phyloP scores from a whole-genome alignment of 2,797 vertebrate species.

The Leucoraja ocellata region DNA sequence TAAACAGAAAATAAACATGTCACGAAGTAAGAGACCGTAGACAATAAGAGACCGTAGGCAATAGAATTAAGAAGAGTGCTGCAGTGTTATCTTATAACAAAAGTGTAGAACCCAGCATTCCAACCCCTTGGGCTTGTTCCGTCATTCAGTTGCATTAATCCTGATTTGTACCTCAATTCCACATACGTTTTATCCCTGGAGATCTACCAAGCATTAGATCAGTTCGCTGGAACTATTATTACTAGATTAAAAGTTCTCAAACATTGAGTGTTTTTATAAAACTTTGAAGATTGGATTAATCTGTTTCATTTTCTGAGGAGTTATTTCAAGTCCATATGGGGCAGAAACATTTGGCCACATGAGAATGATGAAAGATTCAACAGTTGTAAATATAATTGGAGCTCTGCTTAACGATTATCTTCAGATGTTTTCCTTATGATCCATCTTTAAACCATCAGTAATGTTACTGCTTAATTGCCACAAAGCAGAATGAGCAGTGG shows the following conservation, averaged over 20 bases:
- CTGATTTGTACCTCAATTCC: background rate
- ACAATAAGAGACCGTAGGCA: too few relatives aligned
- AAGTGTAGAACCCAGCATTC: too few relatives aligned
- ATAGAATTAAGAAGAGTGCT: too few relatives aligned
- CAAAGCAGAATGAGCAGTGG: background rate
- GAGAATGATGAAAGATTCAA: background rate
- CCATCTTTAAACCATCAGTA: background rate
- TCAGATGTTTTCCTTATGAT: background rate
- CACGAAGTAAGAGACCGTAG: background rate
- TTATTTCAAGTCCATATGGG: background rate
- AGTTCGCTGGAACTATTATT: background rate
- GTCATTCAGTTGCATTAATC: too few relatives aligned
- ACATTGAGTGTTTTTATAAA: background rate
- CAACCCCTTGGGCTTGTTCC: background rate
- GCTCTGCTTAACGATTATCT: background rate
- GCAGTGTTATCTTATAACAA: background rate
- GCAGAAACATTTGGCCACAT: too few relatives aligned
- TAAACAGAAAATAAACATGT: background rate
- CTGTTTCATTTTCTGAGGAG: background rate
- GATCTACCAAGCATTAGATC: background rate
- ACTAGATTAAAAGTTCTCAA: background rate
- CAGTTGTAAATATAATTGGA: background rate
- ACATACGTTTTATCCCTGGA: background rate
- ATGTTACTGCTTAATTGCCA: background rate
- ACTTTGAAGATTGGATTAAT: background rate